Percentiles rank a stretch among this genome's conserved stretches.
phyloP scores from a whole-genome alignment of 2,797 vertebrate species.

The Luscinia luscinia region DNA sequence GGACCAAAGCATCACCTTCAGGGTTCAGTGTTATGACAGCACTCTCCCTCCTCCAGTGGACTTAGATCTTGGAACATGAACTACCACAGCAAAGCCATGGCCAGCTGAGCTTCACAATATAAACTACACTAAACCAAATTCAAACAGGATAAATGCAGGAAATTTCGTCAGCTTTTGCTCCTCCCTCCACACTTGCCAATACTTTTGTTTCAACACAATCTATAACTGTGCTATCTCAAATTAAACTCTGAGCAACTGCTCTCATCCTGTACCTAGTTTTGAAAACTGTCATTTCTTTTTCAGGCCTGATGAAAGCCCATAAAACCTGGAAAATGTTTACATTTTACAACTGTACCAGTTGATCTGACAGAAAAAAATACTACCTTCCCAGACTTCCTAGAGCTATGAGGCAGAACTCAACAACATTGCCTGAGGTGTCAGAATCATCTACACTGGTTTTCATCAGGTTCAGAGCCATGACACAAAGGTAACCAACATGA shows the following conservation, averaged over 20 bases:
- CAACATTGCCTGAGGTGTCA: not conserved
- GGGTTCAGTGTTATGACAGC: not conserved
- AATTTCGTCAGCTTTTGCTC: not conserved
- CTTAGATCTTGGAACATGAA: not conserved
- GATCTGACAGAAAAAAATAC: not conserved
- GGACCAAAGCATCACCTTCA: not conserved
- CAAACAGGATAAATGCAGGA: not conserved
- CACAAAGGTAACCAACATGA: not conserved
- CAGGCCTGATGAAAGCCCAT: not conserved
- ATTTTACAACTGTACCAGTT: not conserved
- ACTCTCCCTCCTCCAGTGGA: not conserved
- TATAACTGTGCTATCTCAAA: not conserved
- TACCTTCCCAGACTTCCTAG: not conserved
- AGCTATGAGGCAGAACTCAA: not conserved
- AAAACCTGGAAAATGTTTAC: not conserved
- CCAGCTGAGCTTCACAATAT: not conserved
- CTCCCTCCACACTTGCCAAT: not conserved
- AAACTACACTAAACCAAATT: not conserved
- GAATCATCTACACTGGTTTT: not conserved
- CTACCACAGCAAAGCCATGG: not conserved
- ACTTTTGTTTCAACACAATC: not conserved
- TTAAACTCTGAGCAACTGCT: not conserved
- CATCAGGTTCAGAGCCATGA: not conserved
- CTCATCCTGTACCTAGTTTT: not conserved
- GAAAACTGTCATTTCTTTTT: not conserved